A percentile compares a stretch with the other conserved stretches of the same genome.
phyloP scores from a whole-genome alignment of 2,888 invertebrate genomes.

The Xestia sexstrigata region DNA sequence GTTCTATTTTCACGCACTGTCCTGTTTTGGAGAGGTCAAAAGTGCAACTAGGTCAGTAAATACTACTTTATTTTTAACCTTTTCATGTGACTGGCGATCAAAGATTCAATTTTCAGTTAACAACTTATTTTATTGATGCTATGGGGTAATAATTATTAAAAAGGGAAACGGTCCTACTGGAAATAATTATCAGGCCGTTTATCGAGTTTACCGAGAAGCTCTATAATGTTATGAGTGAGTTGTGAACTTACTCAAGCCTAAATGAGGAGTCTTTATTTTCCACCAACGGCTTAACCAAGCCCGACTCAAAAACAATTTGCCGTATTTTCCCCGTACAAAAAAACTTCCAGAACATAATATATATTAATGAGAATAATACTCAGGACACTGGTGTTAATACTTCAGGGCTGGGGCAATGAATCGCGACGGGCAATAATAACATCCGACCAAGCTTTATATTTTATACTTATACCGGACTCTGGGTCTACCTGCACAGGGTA shows the following conservation, averaged over 20 bases:
- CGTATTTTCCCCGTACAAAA: slow-evolving; percentile 4
- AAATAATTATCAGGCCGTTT: background rate
- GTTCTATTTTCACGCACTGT: slow-evolving; percentile 4
- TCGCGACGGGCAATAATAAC: slow-evolving; percentile 70
- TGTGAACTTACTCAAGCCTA: background rate
- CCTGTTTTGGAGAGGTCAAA: slow-evolving; percentile 6
- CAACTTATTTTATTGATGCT: too few species aligned
- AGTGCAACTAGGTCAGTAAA: slow-evolving; percentile 37
- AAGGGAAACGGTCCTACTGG: too few species aligned
- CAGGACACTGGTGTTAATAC: slow-evolving; percentile 62
- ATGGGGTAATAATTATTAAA: too few species aligned
- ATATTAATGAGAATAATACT: slow-evolving; percentile 54
- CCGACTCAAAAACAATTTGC: slow-evolving; percentile 30
- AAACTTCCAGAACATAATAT: slow-evolving; percentile 50
- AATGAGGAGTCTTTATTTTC: background rate
- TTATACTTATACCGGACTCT: slow-evolving; percentile 64
- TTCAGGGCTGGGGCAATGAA: slow-evolving; percentile 65
- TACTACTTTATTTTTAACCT: background rate
- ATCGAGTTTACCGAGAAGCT: background rate
- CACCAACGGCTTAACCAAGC: background rate
- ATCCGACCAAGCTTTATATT: slow-evolving; percentile 68
- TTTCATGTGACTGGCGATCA: background rate
- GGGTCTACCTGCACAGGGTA: slow-evolving; percentile 60
- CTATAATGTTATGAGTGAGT: background rate
- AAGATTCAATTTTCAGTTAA: background rate